Evolutionary conservation across 2,113 vertebrate species (phyloP), one percentile per base, ranked within the genome.

Genomic region (Propithecus coquereli): DNA sequence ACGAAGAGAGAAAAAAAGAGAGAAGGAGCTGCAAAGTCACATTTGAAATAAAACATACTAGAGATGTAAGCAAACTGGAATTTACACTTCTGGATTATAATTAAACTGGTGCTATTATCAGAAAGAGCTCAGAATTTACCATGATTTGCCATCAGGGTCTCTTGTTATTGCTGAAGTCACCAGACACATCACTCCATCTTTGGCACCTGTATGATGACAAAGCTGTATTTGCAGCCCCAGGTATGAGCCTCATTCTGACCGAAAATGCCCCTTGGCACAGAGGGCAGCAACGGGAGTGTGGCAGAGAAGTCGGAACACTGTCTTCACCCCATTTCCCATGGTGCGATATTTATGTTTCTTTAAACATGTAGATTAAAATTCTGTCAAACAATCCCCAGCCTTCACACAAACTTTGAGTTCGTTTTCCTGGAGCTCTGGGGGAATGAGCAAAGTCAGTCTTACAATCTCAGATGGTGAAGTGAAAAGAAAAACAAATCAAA

Each of bases 1-100:
- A 97, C 23, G 5, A 95, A 87, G 70, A 96, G 85, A 96, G 88
- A 90, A 97, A 82, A 93, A 87, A 94, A 96, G 65, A 96, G 59
- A 89, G 86, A 91, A 96, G 89, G 91, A 94, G 61, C 84, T 97
- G 90, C 82, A 95, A 97, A 97, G 97, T 95, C 96, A 97, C 81
- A 97, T 97, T 97, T 85, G 81, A 97, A 97, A 96, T 9, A 77
- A 97, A 97, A 97, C 95, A 97, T 87, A 85, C 80, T 83, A 83
- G 92, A 90, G 90, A 97, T 97, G 96, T 97, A 96, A 97, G 93
- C 94, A 96, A 97, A 97, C 97, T 87, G 40, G 92, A 96, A 96
- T 94, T 97, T 95, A 93, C 95, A 95, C 94, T 94, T 94, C 92
- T 66, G 47, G 76, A 89, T 96, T 97, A 83, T 94, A 95, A 95